These are phyloP conservation scores for Dysmachus trigonus DNA, from an alignment of 2,888 invertebrate genomes.

Conservation along the genomic window DNA sequence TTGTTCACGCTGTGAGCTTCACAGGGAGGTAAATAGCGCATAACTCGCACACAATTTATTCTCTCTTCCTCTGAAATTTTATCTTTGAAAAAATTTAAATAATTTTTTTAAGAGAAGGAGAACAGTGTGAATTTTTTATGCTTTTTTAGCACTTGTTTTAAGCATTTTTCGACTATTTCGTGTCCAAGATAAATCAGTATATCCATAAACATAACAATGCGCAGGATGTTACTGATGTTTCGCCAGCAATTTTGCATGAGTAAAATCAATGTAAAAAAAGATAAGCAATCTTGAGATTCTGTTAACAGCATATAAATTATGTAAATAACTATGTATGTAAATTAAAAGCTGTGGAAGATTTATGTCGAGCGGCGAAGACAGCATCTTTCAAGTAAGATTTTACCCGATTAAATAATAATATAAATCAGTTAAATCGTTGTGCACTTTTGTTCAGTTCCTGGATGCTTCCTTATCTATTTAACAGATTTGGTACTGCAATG, in stretches of 20 bases:
- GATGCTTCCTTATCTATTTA: too few species aligned
- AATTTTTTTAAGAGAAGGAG: background rate
- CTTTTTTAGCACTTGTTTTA: background rate
- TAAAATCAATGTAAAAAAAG: background rate
- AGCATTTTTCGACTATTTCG: background rate
- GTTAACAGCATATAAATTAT: too few species aligned
- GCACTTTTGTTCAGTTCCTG: too few species aligned
- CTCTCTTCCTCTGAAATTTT: background rate
- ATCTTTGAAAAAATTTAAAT: background rate
- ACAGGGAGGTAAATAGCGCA: background rate
- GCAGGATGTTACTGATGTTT: background rate
- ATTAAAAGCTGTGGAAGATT: background rate
- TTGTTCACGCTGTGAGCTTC: background rate
- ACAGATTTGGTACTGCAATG: too few species aligned
- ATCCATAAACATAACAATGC: background rate
- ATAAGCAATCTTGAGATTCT: background rate
- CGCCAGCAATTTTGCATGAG: background rate
- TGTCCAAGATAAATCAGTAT: background rate
- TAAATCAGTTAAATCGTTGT: too few species aligned
- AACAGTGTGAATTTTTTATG: background rate
- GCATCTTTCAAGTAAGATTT: background rate
- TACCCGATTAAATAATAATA: too few species aligned
- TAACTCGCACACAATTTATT: background rate
- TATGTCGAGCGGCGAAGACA: background rate
- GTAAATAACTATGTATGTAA: background rate